Percentiles rank a stretch among this genome's conserved stretches.
Conservation (phyloP, 2,113 vertebrate species). For the Leuciscus idus region DNA sequence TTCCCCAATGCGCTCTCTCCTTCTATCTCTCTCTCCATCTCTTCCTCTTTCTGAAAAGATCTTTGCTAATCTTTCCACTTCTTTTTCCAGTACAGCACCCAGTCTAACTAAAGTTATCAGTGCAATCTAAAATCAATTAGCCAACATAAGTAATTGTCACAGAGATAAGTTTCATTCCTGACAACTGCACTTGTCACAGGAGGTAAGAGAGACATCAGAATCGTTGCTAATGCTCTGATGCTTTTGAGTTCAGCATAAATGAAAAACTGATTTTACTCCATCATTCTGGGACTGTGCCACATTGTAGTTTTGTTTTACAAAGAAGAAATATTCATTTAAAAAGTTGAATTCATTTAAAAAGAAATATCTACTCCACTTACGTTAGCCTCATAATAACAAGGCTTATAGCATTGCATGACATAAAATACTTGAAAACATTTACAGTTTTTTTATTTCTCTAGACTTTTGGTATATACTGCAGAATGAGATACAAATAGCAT, state of each 20-base stretch:
- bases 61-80: background rate
- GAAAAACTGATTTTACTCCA: slow-evolving; percentile 15
- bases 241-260: slow-evolving; percentile 42
- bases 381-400: background rate
- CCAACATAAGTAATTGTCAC: slow-evolving; percentile 45
- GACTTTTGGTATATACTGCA: background rate
- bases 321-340: background rate
- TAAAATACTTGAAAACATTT: background rate
- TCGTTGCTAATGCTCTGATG: background rate
- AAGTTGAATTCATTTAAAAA: background rate
- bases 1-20: background rate
- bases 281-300: background rate
- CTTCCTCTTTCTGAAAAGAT: background rate
- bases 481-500: background rate
- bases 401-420: background rate
- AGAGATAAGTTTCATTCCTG: slow-evolving; percentile 52
- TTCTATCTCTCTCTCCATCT: background rate
- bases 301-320: background rate
- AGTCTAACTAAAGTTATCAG: slow-evolving; percentile 30
- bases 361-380: background rate
- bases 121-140: slow-evolving; percentile 52
- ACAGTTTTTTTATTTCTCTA: background rate
- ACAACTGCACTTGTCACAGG: slow-evolving; percentile 24
- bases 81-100: slow-evolving; percentile 15
- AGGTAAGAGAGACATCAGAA: background rate